Evolutionary conservation across 2,797 vertebrate species (phyloP).

Genomic region (Monodelphis domestica): DNA sequence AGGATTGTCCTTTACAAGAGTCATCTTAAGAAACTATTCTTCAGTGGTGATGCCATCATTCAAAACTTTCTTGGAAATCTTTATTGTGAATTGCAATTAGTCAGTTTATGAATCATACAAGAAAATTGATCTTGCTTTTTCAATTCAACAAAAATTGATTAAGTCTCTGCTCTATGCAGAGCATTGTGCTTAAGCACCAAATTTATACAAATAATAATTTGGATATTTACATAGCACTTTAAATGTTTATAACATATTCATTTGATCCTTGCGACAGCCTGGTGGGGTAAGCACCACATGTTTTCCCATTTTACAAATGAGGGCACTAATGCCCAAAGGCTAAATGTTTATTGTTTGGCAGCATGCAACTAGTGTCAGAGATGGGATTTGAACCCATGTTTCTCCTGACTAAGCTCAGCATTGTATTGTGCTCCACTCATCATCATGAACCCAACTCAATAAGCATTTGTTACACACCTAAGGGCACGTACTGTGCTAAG

Average conservation of each 20-base stretch:
- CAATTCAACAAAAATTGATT: not conserved
- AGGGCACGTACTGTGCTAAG: not conserved
- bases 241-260: not conserved
- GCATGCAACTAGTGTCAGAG: not conserved
- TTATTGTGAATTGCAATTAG: not conserved
- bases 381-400: not conserved
- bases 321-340: not conserved
- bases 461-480: not conserved
- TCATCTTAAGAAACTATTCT: not conserved
- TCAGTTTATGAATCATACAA: not conserved
- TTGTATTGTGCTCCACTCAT: no score
- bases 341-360: not conserved
- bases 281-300: not conserved
- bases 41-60: not conserved
- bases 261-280: no score
- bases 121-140: not conserved
- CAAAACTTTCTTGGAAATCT: not conserved
- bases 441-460: not conserved
- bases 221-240: not conserved
- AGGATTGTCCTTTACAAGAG: not conserved
- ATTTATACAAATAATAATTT: not conserved
- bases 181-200: not conserved
- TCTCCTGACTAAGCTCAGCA: not conserved
- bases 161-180: not conserved
- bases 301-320: not conserved